These are phyloP conservation scores for Lepus europaeus DNA, from an alignment of 2,113 vertebrate species.

Conservation along the genomic window DNA sequence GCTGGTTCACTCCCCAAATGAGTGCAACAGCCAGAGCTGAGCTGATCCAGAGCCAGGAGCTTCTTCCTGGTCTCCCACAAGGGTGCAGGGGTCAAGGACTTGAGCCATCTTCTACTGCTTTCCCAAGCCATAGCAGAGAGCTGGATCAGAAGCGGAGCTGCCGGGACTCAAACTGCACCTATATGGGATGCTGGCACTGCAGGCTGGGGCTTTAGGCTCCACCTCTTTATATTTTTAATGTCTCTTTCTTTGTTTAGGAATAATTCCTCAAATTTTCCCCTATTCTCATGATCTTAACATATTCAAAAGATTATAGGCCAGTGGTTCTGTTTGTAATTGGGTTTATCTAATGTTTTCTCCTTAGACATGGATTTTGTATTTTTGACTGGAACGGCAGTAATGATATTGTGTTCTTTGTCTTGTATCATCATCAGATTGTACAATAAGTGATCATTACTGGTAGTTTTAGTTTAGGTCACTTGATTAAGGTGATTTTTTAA, in stretches of 20 bases:
- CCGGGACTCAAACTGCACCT: too few species aligned
- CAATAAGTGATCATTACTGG: neutral
- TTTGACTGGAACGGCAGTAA: neutral
- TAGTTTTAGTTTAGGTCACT: constrained; percentile 18
- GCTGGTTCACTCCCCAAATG: too few species aligned
- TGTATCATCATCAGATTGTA: neutral
- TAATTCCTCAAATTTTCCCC: neutral
- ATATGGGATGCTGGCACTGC: too few species aligned
- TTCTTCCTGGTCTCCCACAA: too few species aligned
- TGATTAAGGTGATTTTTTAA: neutral
- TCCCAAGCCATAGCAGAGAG: too few species aligned
- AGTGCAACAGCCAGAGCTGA: too few species aligned
- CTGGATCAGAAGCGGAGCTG: too few species aligned
- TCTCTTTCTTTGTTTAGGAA: neutral
- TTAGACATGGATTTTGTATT: neutral
- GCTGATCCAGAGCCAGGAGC: too few species aligned
- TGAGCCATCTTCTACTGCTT: too few species aligned
- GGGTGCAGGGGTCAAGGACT: too few species aligned
- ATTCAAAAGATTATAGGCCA: neutral
- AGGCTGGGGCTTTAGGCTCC: too few species aligned
- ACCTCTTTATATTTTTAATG: too few species aligned
- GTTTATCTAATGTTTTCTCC: neutral
- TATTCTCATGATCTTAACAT: neutral
- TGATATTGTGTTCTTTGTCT: neutral
- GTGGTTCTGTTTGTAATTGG: neutral